A percentile compares a stretch with the other conserved stretches of the same genome.
Evolutionary conservation across 2,113 vertebrate genomes (phyloP).

Genomic region (Megalops atlanticus): DNA sequence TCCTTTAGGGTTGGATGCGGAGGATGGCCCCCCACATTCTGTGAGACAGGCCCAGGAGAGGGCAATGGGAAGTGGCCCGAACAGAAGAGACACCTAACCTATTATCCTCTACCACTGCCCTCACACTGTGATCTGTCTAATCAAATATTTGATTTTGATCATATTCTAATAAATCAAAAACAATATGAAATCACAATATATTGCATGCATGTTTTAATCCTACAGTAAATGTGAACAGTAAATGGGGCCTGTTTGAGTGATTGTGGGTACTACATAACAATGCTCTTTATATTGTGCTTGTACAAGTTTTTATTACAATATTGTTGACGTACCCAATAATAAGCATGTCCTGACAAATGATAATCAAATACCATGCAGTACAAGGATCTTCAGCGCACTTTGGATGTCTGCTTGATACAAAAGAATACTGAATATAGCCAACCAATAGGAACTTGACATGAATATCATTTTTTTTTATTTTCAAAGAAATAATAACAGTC

Average conservation of each 20-base stretch:
- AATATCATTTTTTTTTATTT: neutral
- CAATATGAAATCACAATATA: neutral
- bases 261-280: neutral
- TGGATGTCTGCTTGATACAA: too few relatives aligned
- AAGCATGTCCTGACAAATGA: neutral
- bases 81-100: neutral
- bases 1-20: neutral
- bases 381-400: too few relatives aligned
- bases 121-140: neutral
- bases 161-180: conserved; percentile 7
- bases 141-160: neutral
- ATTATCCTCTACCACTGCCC: neutral
- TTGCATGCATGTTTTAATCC: neutral
- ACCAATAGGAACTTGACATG: neutral
- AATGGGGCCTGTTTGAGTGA: neutral
- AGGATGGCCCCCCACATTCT: neutral
- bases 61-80: neutral
- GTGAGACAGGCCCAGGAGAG: neutral
- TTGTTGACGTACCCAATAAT: neutral
- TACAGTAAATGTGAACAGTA: neutral
- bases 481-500: neutral
- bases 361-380: too few relatives aligned
- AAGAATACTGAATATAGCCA: too few relatives aligned
- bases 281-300: neutral
- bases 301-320: neutral